A percentile compares a stretch with the other conserved stretches of the same genome.
Conservation (phyloP, 2,888 invertebrate species). For the Blomia tropicalis region DNA sequence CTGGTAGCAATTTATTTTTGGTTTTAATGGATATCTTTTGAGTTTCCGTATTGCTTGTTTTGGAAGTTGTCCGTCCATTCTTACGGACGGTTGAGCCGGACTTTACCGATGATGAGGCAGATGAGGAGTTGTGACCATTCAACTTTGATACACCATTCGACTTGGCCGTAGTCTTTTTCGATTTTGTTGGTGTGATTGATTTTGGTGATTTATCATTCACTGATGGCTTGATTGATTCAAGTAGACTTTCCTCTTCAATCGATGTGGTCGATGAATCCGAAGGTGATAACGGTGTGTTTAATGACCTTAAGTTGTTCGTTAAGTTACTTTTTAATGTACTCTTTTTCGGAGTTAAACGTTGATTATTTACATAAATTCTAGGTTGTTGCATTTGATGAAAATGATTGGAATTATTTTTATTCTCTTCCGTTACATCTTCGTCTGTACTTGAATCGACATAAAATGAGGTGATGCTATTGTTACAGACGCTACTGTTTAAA, state of each 20-base stretch:
- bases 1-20: too few species aligned
- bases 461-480: background rate
- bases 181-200: background rate
- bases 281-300: background rate
- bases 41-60: too few species aligned
- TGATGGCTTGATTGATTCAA: background rate
- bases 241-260: background rate
- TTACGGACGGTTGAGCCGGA: background rate
- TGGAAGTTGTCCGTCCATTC: background rate
- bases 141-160: background rate
- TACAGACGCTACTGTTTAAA: background rate
- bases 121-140: background rate
- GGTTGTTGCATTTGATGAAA: background rate
- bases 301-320: background rate
- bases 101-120: background rate
- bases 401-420: background rate
- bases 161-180: background rate
- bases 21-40: background rate
- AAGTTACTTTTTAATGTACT: background rate
- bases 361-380: slow-evolving; percentile 1
- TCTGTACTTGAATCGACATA: background rate
- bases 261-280: background rate
- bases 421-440: background rate
- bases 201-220: background rate
- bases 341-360: background rate